These are phyloP conservation scores for Tetragnatha montana DNA, from an alignment of 2,888 invertebrate genomes.

Conservation along the genomic window DNA sequence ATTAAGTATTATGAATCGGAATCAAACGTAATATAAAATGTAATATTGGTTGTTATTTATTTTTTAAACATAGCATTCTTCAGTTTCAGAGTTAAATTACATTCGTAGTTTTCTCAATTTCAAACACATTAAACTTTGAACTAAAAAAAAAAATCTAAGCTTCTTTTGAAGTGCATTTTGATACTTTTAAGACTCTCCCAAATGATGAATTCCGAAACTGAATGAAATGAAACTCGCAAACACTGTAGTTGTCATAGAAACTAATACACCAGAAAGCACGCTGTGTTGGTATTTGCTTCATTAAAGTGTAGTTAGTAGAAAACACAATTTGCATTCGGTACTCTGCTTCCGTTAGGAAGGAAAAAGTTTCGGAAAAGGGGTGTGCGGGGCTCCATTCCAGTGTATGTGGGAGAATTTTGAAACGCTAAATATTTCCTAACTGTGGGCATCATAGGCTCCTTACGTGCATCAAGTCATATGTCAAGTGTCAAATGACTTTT, in stretches of 20 bases:
- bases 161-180: too few relatives aligned
- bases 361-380: not conserved
- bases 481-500: conserved; percentile 35
- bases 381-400: conserved; percentile 7
- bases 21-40: too few relatives aligned
- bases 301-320: conserved; percentile 39
- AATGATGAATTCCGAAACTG: conserved; percentile 4
- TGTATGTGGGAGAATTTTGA: not conserved
- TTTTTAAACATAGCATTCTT: too few relatives aligned
- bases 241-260: conserved; percentile 52
- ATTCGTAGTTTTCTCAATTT: too few relatives aligned
- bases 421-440: conserved; percentile 44
- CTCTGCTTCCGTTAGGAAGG: not conserved
- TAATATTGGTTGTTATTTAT: too few relatives aligned
- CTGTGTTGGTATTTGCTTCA: conserved; percentile 30
- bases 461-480: conserved; percentile 39
- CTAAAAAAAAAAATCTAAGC: too few relatives aligned
- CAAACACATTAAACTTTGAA: too few relatives aligned
- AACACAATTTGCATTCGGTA: conserved; percentile 40
- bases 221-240: conserved; percentile 31
- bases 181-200: not conserved
- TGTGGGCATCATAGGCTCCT: conserved; percentile 18
- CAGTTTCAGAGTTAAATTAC: too few relatives aligned
- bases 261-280: conserved; percentile 39
- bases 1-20: too few relatives aligned